Evolutionary conservation across 2,113 vertebrate genomes (phyloP).

Genomic region (Misgurnus anguillicaudatus): DNA sequence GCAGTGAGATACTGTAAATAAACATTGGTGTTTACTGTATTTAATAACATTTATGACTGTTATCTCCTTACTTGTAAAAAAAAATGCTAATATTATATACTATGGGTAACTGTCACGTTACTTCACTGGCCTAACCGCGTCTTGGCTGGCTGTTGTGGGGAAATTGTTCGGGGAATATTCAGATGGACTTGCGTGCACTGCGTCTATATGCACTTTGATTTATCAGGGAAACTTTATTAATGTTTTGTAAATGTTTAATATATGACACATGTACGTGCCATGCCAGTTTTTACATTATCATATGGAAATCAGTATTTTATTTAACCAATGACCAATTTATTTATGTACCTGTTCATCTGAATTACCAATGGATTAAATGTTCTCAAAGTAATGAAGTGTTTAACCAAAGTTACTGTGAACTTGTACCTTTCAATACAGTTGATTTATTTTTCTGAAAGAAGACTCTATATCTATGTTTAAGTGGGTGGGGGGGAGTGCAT

Average conservation of each 20-base stretch:
- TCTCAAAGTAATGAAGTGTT: constrained; percentile 87
- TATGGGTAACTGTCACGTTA: constrained; percentile 86
- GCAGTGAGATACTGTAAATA: constrained; percentile 96
- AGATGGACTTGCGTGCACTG: constrained; percentile 91
- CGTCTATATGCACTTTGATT: constrained; percentile 99
- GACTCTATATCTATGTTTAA: constrained; percentile 76
- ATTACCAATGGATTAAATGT: constrained; percentile 72
- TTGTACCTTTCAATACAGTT: constrained; percentile 86
- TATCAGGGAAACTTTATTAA: constrained; percentile 99
- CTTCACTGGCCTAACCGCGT: constrained; percentile 85
- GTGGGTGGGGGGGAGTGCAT: constrained; percentile 67
- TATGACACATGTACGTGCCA: constrained; percentile 89
- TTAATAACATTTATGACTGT: constrained; percentile 97
- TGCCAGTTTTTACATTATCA: constrained; percentile 86
- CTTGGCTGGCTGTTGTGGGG: constrained; percentile 82
- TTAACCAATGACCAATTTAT: constrained; percentile 68
- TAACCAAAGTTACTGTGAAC: constrained; percentile 99
- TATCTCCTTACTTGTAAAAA: constrained; percentile 83
- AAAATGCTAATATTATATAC: constrained; percentile 80
- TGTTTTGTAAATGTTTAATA: constrained; percentile 99
- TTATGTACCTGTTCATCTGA: constrained; percentile 53
- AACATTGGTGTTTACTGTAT: constrained; percentile 91
- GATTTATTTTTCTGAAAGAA: constrained; percentile 92
- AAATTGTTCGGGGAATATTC: constrained; percentile 79
- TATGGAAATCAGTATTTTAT: constrained; percentile 76